Evolutionary conservation across 2,797 vertebrate species (phyloP).

Genomic region (Pseudochaenichthys georgianus): DNA sequence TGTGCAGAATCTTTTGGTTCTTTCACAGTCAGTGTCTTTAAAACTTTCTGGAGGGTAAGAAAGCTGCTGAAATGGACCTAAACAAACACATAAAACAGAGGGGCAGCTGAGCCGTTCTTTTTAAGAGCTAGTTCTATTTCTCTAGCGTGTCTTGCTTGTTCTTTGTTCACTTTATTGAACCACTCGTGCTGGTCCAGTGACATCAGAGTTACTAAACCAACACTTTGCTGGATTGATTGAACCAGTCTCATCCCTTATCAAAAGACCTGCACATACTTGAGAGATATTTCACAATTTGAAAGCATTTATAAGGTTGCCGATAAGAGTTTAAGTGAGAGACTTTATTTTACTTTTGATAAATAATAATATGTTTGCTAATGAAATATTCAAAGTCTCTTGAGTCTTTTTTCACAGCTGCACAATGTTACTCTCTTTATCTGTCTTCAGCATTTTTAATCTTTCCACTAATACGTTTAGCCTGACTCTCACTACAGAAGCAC

Average conservation of each 20-base stretch:
- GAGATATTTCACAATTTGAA: not conserved
- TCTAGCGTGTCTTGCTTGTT: not conserved
- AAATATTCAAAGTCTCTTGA: not conserved
- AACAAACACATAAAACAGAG: not conserved
- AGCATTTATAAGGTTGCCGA: not conserved
- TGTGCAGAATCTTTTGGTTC: not conserved
- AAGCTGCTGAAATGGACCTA: not conserved
- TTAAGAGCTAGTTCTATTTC: not conserved
- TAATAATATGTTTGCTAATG: not conserved
- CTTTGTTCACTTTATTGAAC: slow-evolving; percentile 19
- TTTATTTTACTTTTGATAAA: slow-evolving; percentile 3
- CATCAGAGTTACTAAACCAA: slow-evolving; percentile 12
- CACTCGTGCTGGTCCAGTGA: slow-evolving; percentile 27
- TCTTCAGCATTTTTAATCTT: slow-evolving; percentile 4
- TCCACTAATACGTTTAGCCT: not conserved
- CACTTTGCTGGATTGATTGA: slow-evolving; percentile 13
- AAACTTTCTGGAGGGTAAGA: not conserved
- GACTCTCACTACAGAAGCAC: not conserved
- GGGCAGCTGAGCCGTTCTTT: not conserved
- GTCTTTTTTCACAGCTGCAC: slow-evolving; percentile 1
- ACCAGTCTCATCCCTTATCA: not conserved
- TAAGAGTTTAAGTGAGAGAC: not conserved
- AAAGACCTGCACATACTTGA: not conserved
- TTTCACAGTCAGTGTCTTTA: not conserved
- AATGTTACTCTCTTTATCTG: slow-evolving; percentile 21